Conservation (phyloP, 1,140 invertebrate species). For the Archivesica marissinica region DNA sequence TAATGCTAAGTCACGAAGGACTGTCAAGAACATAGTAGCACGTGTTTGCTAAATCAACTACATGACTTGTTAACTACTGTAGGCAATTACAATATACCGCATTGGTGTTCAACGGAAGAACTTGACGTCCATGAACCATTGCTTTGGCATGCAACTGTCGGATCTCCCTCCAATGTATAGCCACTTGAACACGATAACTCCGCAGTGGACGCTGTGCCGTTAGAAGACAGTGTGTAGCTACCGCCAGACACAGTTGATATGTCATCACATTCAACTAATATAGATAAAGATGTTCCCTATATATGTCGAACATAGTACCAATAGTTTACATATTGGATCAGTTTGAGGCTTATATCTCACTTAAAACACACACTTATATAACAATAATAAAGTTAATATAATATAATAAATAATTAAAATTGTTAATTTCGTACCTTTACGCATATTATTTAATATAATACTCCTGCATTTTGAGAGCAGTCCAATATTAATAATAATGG, state of each 20-base stretch:
- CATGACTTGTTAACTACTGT: neutral
- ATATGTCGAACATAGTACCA: too few relatives aligned
- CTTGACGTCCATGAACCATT: slow-evolving; percentile 4
- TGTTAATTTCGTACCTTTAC: too few relatives aligned
- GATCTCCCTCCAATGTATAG: neutral
- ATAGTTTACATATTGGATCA: too few relatives aligned
- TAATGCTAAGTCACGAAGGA: neutral
- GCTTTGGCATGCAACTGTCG: neutral
- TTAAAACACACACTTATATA: too few relatives aligned
- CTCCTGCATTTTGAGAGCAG: too few relatives aligned
- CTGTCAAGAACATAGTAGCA: neutral
- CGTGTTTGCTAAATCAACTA: neutral
- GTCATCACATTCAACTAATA: neutral
- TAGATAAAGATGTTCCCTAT: neutral
- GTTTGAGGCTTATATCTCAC: too few relatives aligned
- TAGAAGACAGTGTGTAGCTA: neutral
- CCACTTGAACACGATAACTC: neutral
- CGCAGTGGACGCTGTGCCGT: neutral
- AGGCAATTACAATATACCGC: neutral
- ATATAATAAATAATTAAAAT: too few relatives aligned
- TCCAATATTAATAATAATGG: too few relatives aligned
- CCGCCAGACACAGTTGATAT: neutral
- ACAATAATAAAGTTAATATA: too few relatives aligned
- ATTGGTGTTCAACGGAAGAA: neutral
- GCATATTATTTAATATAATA: too few relatives aligned